Evolutionary conservation across 1,140 invertebrate species (phyloP).

Genomic region (Drosophila kohkoa): DNA sequence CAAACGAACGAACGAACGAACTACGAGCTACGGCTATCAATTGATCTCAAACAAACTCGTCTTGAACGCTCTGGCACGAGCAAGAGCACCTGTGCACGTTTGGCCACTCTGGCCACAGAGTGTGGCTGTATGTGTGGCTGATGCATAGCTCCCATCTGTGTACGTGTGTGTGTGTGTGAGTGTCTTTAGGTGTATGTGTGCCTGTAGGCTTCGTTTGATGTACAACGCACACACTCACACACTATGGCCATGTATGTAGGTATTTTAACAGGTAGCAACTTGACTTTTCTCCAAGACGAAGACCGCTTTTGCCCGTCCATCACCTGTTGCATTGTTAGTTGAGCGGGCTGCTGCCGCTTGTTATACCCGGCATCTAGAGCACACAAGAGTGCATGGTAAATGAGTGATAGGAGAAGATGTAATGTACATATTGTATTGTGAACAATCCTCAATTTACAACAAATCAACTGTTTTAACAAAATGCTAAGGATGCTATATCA

Average conservation of each 20-base stretch:
- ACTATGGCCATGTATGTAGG: constrained; percentile 19
- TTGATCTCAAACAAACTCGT: constrained; percentile 70
- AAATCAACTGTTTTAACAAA: no score
- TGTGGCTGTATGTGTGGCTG: background rate
- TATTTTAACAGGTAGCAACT: constrained; percentile 58
- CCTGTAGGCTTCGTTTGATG: constrained; percentile 51
- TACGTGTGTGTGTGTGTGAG: constrained; percentile 3
- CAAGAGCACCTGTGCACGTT: constrained; percentile 60
- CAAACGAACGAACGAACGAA: no score
- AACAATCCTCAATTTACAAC: no score
- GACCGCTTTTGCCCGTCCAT: constrained; percentile 53
- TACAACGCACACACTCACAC: constrained; percentile 3
- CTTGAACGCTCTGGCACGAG: constrained; percentile 59
- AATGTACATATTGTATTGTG: no score
- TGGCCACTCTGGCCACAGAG: constrained; percentile 9
- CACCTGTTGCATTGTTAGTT: constrained; percentile 60
- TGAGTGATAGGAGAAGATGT: background rate
- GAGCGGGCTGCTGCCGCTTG: constrained; percentile 32
- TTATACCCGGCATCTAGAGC: background rate
- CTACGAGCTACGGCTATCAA: constrained; percentile 55
- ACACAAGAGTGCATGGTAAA: background rate
- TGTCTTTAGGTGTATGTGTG: background rate
- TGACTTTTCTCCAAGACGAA: constrained; percentile 59
- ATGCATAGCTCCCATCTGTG: no score
- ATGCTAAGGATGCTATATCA: no score